Conservation (phyloP, 2,888 invertebrate species). For the Uloborus plumipes region DNA sequence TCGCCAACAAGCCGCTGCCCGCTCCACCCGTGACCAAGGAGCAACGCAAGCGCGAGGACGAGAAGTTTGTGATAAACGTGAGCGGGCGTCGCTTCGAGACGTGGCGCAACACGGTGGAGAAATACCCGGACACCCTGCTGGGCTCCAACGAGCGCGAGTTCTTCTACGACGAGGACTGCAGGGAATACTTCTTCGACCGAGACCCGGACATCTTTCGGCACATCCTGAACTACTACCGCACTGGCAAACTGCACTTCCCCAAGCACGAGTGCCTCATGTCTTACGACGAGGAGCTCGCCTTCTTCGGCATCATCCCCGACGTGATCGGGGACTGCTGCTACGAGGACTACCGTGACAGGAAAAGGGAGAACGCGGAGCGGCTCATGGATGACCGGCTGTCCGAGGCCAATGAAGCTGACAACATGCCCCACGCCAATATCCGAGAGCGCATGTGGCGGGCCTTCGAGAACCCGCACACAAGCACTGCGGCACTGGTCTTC, state of each 20-base stretch:
- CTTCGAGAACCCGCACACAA: constrained; percentile 99
- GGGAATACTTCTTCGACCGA: constrained; percentile 99
- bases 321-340: constrained; percentile 99
- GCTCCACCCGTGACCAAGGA: constrained; percentile 94
- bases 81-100: constrained; percentile 95
- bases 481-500: constrained; percentile 97
- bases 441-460: constrained; percentile 99
- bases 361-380: constrained; percentile 97
- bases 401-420: constrained; percentile 84
- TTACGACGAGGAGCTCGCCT: constrained; percentile 98
- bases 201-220: constrained; percentile 99
- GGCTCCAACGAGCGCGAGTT: constrained; percentile 98
- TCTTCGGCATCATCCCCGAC: constrained; percentile 97
- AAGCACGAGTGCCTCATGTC: constrained; percentile 99
- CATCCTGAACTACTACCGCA: constrained; percentile 98
- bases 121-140: constrained; percentile 97
- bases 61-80: constrained; percentile 97
- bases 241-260: constrained; percentile 98
- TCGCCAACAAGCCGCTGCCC: constrained; percentile 97
- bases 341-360: constrained; percentile 98
- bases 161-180: constrained; percentile 98
- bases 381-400: constrained; percentile 97
- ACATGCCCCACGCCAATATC: constrained; percentile 80
- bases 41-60: constrained; percentile 86
- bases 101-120: constrained; percentile 98